Evolutionary conservation across 2,888 invertebrate genomes (phyloP).

Genomic region (Apeira syringaria): DNA sequence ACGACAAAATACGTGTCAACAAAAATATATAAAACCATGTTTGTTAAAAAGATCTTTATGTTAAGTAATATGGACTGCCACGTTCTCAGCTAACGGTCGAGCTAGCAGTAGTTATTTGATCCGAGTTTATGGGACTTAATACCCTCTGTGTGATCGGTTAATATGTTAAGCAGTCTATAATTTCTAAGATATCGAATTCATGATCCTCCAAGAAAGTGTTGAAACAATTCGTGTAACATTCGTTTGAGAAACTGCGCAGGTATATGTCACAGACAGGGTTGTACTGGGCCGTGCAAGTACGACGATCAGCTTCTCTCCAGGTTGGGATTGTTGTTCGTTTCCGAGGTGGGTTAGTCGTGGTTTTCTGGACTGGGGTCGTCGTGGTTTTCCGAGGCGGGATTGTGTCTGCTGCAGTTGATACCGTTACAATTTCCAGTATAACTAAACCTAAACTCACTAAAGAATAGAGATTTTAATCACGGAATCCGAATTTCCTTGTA

Average conservation of each 20-base stretch:
- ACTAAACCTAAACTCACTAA: neutral
- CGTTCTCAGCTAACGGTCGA: too few relatives aligned
- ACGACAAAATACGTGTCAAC: too few relatives aligned
- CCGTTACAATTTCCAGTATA: neutral
- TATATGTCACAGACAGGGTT: constrained; percentile 47
- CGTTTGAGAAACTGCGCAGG: constrained; percentile 39
- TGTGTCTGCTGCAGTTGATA: neutral
- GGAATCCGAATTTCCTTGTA: too few relatives aligned
- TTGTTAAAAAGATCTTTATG: neutral
- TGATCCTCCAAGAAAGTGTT: constrained; percentile 30
- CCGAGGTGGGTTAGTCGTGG: neutral
- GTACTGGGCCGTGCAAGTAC: constrained; percentile 44
- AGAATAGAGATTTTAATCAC: too few relatives aligned
- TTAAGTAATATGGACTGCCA: neutral
- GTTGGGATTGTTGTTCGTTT: constrained; percentile 1
- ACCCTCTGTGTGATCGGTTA: constrained; percentile 13
- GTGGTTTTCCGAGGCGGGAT: too few relatives aligned
- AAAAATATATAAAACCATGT: constrained; percentile 1
- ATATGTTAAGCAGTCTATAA: constrained; percentile 35
- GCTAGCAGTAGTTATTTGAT: too few relatives aligned
- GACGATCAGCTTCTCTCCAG: constrained; percentile 37
- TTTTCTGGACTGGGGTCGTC: too few relatives aligned
- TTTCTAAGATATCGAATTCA: constrained; percentile 19
- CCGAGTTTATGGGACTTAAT: neutral
- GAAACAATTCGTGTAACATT: constrained; percentile 42